Evolutionary conservation across 2,797 vertebrate genomes (phyloP).

Genomic region (Otolemur crassicaudatus): DNA sequence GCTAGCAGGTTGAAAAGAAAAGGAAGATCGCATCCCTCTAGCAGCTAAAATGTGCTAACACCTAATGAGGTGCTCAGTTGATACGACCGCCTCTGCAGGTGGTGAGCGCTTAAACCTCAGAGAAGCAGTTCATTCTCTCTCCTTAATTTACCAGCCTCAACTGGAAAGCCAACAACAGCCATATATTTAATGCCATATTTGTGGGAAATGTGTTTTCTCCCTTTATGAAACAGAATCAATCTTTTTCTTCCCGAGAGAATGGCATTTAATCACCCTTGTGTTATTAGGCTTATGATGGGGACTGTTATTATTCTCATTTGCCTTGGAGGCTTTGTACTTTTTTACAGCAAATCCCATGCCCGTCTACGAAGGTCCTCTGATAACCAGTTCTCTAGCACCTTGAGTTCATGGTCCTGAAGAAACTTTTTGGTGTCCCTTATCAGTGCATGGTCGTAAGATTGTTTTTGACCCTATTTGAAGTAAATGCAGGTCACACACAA

Average conservation of each 20-base stretch:
- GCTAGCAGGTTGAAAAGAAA: conserved; percentile 55
- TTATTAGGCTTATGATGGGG: conserved; percentile 66
- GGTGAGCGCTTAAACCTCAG: conserved; percentile 57
- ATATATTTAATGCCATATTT: conserved; percentile 60
- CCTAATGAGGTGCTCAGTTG: conserved; percentile 74
- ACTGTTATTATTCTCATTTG: conserved; percentile 70
- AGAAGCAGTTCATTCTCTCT: conserved; percentile 71
- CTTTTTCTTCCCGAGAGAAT: conserved; percentile 60
- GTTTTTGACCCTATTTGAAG: background rate
- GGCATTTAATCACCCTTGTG: conserved; percentile 71
- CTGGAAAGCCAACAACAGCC: conserved; percentile 58
- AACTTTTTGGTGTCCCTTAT: background rate
- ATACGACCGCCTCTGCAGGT: conserved; percentile 58
- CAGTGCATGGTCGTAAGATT: background rate
- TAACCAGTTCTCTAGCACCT: background rate
- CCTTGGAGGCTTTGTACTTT: conserved; percentile 53
- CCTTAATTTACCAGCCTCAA: conserved; percentile 48
- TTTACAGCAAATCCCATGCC: background rate
- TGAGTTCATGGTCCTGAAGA: background rate
- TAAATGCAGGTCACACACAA: background rate
- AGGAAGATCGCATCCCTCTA: conserved; percentile 43
- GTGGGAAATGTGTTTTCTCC: conserved; percentile 3
- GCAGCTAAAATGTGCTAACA: conserved; percentile 65
- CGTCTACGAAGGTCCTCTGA: background rate
- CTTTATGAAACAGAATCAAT: conserved; percentile 73